A percentile compares a stretch with the other conserved stretches of the same genome.
These are phyloP conservation scores for Epinephelus awoara DNA, from an alignment of 2,797 vertebrate species.

Conservation along the genomic window DNA sequence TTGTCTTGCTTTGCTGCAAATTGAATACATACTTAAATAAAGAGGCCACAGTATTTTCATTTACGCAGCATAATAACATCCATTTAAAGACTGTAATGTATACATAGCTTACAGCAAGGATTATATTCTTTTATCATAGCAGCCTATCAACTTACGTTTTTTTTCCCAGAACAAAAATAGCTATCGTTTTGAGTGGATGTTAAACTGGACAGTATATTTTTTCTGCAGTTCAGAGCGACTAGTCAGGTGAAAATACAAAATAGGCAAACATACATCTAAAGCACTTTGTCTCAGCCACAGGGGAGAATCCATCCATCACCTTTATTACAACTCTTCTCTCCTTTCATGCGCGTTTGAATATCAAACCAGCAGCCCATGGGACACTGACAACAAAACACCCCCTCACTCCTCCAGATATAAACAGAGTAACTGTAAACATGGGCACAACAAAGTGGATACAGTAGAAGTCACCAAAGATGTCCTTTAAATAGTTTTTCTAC, in stretches of 20 bases:
- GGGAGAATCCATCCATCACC: conserved; percentile 50
- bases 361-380: conserved; percentile 34
- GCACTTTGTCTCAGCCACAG: conserved; percentile 22
- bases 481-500: not conserved
- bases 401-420: conserved; percentile 35
- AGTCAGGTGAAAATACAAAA: conserved; percentile 34
- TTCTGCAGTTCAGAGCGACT: conserved; percentile 18
- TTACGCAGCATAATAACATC: not conserved
- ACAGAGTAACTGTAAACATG: conserved; percentile 37
- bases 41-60: not conserved
- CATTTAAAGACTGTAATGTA: not conserved
- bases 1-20: conserved; percentile 1
- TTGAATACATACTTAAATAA: not conserved
- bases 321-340: conserved; percentile 46
- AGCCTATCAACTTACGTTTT: not conserved
- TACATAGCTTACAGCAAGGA: not conserved
- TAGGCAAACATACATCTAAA: conserved; percentile 43
- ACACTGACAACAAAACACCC: conserved; percentile 41
- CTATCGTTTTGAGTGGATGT: not conserved
- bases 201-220: not conserved
- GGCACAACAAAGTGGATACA: conserved; percentile 21
- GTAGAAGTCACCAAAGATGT: conserved; percentile 5
- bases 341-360: conserved; percentile 45
- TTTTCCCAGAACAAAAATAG: not conserved
- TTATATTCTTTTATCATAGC: not conserved